These are phyloP conservation scores for Orestias chungarensis DNA, from an alignment of 2,797 vertebrate genomes.

Conservation along the genomic window DNA sequence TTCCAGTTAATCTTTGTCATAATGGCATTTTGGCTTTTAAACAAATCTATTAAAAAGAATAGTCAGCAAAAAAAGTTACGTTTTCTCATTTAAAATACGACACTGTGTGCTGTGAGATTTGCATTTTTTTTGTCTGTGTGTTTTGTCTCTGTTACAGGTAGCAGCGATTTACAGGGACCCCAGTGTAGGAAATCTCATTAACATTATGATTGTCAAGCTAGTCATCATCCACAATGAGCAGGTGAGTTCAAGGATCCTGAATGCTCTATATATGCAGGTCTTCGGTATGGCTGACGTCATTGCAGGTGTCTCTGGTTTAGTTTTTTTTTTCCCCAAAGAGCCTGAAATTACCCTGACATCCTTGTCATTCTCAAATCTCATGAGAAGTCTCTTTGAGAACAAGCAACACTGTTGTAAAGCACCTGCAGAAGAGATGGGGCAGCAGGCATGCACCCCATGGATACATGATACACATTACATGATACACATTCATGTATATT, in stretches of 20 bases:
- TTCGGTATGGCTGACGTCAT: slow-evolving; percentile 51
- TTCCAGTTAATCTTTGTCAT: slow-evolving; percentile 45
- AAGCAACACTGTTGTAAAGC: slow-evolving; percentile 40
- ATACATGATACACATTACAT: no score
- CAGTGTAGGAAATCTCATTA: slow-evolving; percentile 96
- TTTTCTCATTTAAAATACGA: slow-evolving; percentile 12
- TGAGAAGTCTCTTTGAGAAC: slow-evolving; percentile 50
- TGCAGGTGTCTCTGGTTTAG: slow-evolving; percentile 60
- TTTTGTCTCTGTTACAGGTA: slow-evolving; percentile 85
- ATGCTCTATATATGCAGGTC: slow-evolving; percentile 27
- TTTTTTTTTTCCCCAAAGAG: slow-evolving; percentile 7
- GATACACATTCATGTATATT: neutral
- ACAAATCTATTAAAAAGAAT: slow-evolving; percentile 19
- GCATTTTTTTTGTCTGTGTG: slow-evolving; percentile 70
- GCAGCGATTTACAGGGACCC: slow-evolving; percentile 95
- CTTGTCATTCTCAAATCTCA: slow-evolving; percentile 61
- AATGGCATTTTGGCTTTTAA: slow-evolving; percentile 42
- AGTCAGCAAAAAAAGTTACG: neutral
- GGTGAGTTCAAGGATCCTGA: slow-evolving; percentile 77
- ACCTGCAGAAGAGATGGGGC: slow-evolving; percentile 47
- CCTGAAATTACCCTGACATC: slow-evolving; percentile 58
- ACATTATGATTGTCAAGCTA: slow-evolving; percentile 94
- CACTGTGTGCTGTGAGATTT: slow-evolving; percentile 48
- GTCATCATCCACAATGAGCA: slow-evolving; percentile 92
- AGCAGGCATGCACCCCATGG: neutral